These are phyloP conservation scores for Euborellia annulipes DNA, from an alignment of 1,140 invertebrate species.

Conservation along the genomic window DNA sequence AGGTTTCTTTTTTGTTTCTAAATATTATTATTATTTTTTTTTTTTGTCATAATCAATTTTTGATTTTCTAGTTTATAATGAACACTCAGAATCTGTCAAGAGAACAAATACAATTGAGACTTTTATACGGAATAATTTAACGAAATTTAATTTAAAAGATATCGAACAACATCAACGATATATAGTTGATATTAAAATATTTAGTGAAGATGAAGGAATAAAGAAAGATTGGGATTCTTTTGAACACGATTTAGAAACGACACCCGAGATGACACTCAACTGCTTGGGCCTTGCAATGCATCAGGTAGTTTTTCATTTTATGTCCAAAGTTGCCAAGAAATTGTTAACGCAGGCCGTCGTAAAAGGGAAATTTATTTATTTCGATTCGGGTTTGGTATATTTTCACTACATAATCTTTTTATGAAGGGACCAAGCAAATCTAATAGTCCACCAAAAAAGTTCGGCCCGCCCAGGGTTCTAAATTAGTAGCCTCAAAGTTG, in stretches of 20 bases:
- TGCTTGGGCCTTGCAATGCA: conserved; percentile 56
- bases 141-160: conserved; percentile 35
- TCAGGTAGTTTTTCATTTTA: conserved; percentile 32
- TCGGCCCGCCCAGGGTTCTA: no score
- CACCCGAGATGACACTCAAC: conserved; percentile 42
- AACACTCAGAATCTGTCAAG: conserved; percentile 26
- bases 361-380: neutral
- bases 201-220: conserved; percentile 42
- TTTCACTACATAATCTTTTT: neutral
- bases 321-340: neutral
- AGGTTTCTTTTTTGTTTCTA: neutral
- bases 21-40: conserved; percentile 9
- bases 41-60: conserved; percentile 12
- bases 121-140: conserved; percentile 36
- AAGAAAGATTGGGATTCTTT: conserved; percentile 41
- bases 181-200: conserved; percentile 42
- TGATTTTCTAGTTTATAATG: conserved; percentile 33
- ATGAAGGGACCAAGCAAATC: neutral
- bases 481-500: no score
- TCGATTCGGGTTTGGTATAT: neutral
- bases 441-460: neutral
- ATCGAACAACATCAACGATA: conserved; percentile 44
- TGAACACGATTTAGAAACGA: conserved; percentile 42
- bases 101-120: conserved; percentile 35
- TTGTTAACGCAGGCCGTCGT: neutral